These are phyloP conservation scores for Onthophagus taurus DNA, from an alignment of 1,140 invertebrate genomes.

Conservation along the genomic window DNA sequence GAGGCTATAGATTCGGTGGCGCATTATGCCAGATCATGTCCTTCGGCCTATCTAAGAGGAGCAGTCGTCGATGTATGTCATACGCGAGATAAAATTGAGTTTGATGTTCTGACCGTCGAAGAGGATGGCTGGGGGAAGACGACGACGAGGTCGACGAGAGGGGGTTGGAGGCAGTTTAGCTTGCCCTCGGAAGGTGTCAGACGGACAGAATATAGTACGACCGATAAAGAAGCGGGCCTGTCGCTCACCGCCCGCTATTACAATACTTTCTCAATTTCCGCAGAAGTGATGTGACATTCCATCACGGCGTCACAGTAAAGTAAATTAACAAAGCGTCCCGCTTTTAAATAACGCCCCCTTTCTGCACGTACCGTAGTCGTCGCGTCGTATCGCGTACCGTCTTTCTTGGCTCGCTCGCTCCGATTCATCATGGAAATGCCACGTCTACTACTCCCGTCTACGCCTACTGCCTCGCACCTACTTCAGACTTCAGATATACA, in stretches of 20 bases:
- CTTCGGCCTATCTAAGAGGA: constrained; percentile 18
- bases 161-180: constrained; percentile 21
- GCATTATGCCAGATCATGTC: constrained; percentile 22
- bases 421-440: too few species aligned
- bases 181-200: constrained; percentile 24
- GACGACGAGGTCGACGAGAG: background rate
- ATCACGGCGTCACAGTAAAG: constrained; percentile 35
- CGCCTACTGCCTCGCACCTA: too few species aligned
- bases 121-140: background rate
- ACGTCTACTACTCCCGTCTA: too few species aligned
- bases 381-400: too few species aligned
- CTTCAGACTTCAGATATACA: too few species aligned
- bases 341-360: constrained; percentile 30
- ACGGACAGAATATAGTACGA: constrained; percentile 29
- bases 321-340: constrained; percentile 36
- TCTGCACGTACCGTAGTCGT: constrained; percentile 19
- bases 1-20: too few species aligned
- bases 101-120: constrained; percentile 4
- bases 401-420: too few species aligned
- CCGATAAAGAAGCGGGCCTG: constrained; percentile 37
- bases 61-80: constrained; percentile 20
- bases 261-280: constrained; percentile 40
- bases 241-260: constrained; percentile 35
- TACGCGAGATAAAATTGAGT: constrained; percentile 12
- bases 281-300: constrained; percentile 36